Evolutionary conservation across 30 jellyfish, hydroid and myxozoan genomes (phyloP), one percentile per base, ranked within the genome.

Genomic region (Aurelia sp.): DNA sequence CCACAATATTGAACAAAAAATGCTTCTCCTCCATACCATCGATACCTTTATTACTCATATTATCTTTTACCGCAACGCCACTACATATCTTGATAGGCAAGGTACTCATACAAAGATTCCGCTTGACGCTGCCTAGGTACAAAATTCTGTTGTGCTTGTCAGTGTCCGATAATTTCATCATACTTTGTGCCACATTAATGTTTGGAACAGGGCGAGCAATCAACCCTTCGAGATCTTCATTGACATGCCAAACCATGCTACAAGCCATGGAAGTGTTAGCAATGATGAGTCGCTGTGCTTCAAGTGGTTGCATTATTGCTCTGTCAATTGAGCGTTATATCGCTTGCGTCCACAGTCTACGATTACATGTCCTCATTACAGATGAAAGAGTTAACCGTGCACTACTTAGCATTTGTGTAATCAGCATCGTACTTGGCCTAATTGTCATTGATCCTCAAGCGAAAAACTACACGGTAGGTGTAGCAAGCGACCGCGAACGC

Each of bases 301-400:
- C 74, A 13, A 74, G 86, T 53, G 73, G 70, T 9, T 51, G 62
- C 86, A 58, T 74, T 12, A 27, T 74, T 74, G 59, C 64, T 13
- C 31, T 74, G 8, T 13, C 86, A 11, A 4, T 51, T 19, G 86
- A 74, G 73, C 86, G 86, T 40, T 74, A 74, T 21, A 57, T 40
- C 11, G 51, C 51, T 4, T 40, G 51, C 51, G 51, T 40, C 3
- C 51, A 40, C 11, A 4, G 51, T 40, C 51, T 40, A 0, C 51
- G 51, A 40, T 8, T 40, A 4, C 51, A 40, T 40, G 51, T 40
- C 51, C 51, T 40, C 51, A 7, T 40, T 40, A 40, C 51, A 40
- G 3, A 7, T 40, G 51, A 40, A 40, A 40, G 51, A 40, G 51
- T 40, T 3, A 40, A 5, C 8, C 51, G 51, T 8, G 51, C 51